Evolutionary conservation across 2,888 invertebrate species (phyloP), one percentile per base, ranked within the genome.

Genomic region (Anagyrus pseudococci): DNA sequence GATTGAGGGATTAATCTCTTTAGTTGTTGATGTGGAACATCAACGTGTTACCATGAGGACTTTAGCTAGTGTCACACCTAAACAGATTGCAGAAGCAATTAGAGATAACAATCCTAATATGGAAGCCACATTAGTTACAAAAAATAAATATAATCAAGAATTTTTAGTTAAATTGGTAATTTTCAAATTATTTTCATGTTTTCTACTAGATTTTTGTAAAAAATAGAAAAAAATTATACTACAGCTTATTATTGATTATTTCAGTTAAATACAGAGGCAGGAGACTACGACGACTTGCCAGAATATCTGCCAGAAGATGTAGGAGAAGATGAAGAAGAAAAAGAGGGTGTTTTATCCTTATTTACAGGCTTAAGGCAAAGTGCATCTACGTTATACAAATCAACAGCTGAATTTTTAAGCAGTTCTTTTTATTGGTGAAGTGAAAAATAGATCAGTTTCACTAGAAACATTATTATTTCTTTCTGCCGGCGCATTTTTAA

Each of bases 41-140:
- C 82, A 82, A 50, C 72, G 82, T 58, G 81, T 79, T 49, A 81
- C 81, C n/a, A 81, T 82, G 77, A 76, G 82, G 56, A 79, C 81
- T n/a, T 68, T 81, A 57, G 75, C 70, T 55, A 78, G 74, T 63
- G 76, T 82, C 15, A 77, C 77, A 10, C 75, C 81, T 1, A 77
- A 78, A 68, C 78, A 77, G 70, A 79, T 82, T 53, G 81, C 80
- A 0, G 77, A 80, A 60, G 78, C 77, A 40, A 81, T 82, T 59
- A 72, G 72, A 46, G 75, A 76, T 62, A 77, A 81, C 68, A 77
- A 78, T 43, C 72, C 73, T 15, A 77, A 73, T 48, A 79, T 82
- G 79, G 78, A 80, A 64, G 81, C 81, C 13, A 75, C 75, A 73
- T 70, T 82, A 67, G 78, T 82, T 52, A 76, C 79, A 15, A 79